A percentile compares a stretch with the other conserved stretches of the same genome.
phyloP scores from a whole-genome alignment of 1,140 invertebrate genomes.

The Plutomurus gul region DNA sequence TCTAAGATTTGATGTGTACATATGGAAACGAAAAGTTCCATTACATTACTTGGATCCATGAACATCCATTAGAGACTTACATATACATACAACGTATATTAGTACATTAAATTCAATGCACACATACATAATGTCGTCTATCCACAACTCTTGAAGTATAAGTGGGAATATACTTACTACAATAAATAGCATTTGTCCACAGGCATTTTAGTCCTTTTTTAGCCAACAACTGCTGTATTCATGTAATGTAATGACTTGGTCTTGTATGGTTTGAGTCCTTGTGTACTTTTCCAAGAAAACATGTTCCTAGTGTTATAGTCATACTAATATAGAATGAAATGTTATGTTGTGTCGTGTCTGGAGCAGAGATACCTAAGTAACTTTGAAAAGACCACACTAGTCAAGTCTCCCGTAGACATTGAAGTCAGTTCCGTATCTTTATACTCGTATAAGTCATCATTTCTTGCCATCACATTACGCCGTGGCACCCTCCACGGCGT shows the following conservation, averaged over 20 bases:
- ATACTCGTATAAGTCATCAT: slow-evolving; percentile 1
- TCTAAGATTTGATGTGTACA: slow-evolving; percentile 24
- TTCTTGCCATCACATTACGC: slow-evolving; percentile 4
- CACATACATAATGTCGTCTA: no score
- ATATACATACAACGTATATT: no score
- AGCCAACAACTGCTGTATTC: no score
- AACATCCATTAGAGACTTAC: no score
- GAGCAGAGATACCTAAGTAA: slow-evolving; percentile 16
- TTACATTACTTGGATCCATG: slow-evolving; percentile 3
- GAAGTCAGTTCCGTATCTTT: slow-evolving; percentile 17
- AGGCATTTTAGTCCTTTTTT: neutral
- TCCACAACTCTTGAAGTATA: neutral
- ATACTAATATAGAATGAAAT: no score
- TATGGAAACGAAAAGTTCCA: slow-evolving; percentile 9
- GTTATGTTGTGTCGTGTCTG: slow-evolving; percentile 14
- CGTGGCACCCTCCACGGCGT: neutral
- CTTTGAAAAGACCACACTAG: slow-evolving; percentile 18
- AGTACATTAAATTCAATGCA: no score
- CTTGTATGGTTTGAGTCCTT: neutral
- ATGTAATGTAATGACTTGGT: neutral
- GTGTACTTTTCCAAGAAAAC: neutral
- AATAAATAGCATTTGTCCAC: slow-evolving; percentile 23
- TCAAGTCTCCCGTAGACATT: neutral
- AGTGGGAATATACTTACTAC: neutral
- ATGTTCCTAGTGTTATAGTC: neutral